phyloP scores from a whole-genome alignment of 2,797 vertebrate species.

The Pteropus rufus region DNA sequence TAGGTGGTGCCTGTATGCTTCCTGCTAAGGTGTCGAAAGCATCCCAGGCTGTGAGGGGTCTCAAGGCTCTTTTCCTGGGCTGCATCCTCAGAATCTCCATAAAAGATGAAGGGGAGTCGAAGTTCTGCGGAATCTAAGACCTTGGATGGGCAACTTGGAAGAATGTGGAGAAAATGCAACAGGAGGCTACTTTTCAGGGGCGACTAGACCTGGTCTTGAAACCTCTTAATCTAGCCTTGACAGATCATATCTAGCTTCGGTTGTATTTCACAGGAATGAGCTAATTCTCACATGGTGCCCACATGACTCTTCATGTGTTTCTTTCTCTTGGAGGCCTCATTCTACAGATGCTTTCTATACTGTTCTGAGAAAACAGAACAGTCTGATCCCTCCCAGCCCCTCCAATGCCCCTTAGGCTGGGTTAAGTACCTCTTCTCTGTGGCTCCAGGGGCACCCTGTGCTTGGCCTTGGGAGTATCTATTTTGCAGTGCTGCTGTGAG shows the following conservation, averaged over 20 bases:
- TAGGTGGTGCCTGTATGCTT: background rate
- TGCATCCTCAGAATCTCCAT: background rate
- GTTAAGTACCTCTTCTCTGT: background rate
- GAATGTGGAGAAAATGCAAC: background rate
- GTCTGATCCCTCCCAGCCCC: background rate
- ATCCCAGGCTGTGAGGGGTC: background rate
- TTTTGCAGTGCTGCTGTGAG: slow-evolving; percentile 1
- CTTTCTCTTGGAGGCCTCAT: background rate
- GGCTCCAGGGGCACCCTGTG: background rate
- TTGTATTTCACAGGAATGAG: background rate
- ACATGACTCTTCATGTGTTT: background rate
- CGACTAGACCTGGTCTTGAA: background rate
- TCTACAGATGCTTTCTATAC: background rate
- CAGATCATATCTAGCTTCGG: background rate
- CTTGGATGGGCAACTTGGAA: background rate
- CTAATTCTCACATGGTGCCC: background rate
- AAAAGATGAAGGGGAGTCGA: background rate
- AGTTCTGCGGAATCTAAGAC: background rate
- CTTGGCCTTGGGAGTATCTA: background rate
- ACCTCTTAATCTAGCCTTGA: background rate
- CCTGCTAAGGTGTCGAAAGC: background rate
- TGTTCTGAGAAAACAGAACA: background rate
- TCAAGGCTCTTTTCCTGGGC: background rate
- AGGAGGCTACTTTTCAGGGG: background rate
- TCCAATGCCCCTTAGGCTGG: background rate